These are phyloP conservation scores for Lasius platythorax DNA, from an alignment of 2,888 invertebrate genomes.

Conservation along the genomic window DNA sequence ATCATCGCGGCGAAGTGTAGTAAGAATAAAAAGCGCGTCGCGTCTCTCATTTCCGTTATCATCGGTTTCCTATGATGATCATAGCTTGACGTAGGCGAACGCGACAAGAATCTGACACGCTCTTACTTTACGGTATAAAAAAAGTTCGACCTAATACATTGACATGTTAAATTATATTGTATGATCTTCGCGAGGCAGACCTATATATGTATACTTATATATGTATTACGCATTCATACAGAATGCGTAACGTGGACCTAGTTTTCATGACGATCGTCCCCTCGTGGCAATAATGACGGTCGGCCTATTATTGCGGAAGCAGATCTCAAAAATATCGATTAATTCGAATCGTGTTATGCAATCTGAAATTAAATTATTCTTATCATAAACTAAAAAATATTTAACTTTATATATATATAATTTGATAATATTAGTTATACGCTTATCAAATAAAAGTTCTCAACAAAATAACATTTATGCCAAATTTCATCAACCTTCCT, in stretches of 20 bases:
- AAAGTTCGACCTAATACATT: constrained; percentile 47
- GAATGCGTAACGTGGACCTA: constrained; percentile 43
- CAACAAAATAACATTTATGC: constrained; percentile 28
- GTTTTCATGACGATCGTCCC: constrained; percentile 61
- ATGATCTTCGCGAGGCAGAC: constrained; percentile 43
- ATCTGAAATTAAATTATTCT: constrained; percentile 22
- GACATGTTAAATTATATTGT: constrained; percentile 55
- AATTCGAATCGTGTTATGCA: neutral
- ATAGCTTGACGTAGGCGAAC: neutral
- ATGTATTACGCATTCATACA: constrained; percentile 40
- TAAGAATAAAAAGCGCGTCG: constrained; percentile 22
- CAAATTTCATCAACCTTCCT: constrained; percentile 25
- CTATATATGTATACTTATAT: constrained; percentile 45
- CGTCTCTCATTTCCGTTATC: neutral
- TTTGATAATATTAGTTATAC: constrained; percentile 20
- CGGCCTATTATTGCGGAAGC: constrained; percentile 13
- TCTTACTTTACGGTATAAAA: constrained; percentile 61
- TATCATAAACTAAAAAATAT: constrained; percentile 27
- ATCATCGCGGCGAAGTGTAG: neutral
- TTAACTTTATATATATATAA: constrained; percentile 16
- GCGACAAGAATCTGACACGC: constrained; percentile 31
- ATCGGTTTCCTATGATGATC: neutral
- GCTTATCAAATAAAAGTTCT: constrained; percentile 24
- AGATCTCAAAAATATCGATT: constrained; percentile 32
- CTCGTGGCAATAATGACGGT: constrained; percentile 69